These are phyloP conservation scores for Vanessa cardui DNA, from an alignment of 2,888 invertebrate genomes.

Conservation along the genomic window DNA sequence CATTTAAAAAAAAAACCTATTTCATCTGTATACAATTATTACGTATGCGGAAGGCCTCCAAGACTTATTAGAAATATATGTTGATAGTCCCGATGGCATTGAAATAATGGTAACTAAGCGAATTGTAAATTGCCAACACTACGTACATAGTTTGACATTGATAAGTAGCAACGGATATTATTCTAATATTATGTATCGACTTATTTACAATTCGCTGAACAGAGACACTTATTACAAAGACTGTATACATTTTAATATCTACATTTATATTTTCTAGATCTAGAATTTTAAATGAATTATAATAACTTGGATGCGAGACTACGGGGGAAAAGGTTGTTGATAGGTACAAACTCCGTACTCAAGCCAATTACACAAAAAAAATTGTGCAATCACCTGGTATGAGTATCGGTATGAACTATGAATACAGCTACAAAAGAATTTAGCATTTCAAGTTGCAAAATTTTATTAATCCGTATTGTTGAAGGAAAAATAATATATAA, in stretches of 20 bases:
- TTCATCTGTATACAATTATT: background rate
- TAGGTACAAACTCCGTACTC: too few species aligned
- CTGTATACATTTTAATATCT: background rate
- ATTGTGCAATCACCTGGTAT: too few species aligned
- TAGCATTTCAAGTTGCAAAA: too few species aligned
- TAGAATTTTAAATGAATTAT: too few species aligned
- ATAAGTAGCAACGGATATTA: conserved; percentile 15
- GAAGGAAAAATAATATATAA: too few species aligned
- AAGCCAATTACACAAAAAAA: too few species aligned
- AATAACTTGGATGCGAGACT: too few species aligned
- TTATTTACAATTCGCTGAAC: conserved; percentile 14
- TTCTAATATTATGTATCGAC: conserved; percentile 9
- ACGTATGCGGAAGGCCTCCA: conserved; percentile 1
- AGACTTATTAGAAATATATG: background rate
- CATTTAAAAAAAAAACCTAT: background rate
- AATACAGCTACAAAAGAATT: too few species aligned
- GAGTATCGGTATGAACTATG: too few species aligned
- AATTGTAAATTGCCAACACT: conserved; percentile 14
- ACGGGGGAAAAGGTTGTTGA: too few species aligned
- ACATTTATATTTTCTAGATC: conserved; percentile 1
- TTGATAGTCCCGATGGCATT: background rate
- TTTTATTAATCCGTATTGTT: too few species aligned
- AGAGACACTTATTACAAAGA: background rate
- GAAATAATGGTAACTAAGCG: conserved; percentile 14
- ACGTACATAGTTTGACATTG: conserved; percentile 17